Evolutionary conservation across 2,797 vertebrate species (phyloP), one percentile per base, ranked within the genome.

Genomic region (Ctenosaura bakeri): DNA sequence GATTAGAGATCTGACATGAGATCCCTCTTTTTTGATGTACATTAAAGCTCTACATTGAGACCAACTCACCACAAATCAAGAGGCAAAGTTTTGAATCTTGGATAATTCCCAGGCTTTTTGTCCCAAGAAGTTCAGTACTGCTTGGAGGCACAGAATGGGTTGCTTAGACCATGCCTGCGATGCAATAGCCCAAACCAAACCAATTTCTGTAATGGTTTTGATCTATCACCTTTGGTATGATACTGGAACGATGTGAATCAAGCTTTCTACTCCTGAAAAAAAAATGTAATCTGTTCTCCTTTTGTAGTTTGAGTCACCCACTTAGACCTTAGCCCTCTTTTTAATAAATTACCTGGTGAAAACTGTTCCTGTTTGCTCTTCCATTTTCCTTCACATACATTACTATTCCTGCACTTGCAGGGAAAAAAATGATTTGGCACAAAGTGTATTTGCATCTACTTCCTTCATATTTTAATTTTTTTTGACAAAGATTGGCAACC

Each of bases 31-130:
- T 80, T 80, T 35, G 46, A 32, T 83, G 24, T 87, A 82, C 24
- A 52, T 64, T 64, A 35, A n/a, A 84, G 62, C 16, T 9, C 38
- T 64, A 0, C 32, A 29, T 50, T 74, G 52, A 87, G 81, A 66
- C 13, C 66, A 83, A 35, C 20, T 32, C 1, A 59, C 86, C 29
- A 50, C 59, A 35, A 83, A 87, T 78, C 29, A 83, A 83, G 54
- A 35, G 20, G 12, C 24, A 73, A 85, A 8, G 2, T 52, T 66
- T 76, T 74, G 50, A 29, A 76, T 82, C n/a, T 66, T 64, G 54
- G 54, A 79, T 80, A 73, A 62, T 83, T 87, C 26, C 69, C 35
- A 83, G 54, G 32, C 76, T 90, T 76, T n/a, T 38, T 80, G 22
- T 13, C 26, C n/a, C 85, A 85, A 32, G 16, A 6, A 6, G 18